Evolutionary conservation across 2,797 vertebrate genomes (phyloP), one percentile per base, ranked within the genome.

Genomic region (Nyctalus aviator): DNA sequence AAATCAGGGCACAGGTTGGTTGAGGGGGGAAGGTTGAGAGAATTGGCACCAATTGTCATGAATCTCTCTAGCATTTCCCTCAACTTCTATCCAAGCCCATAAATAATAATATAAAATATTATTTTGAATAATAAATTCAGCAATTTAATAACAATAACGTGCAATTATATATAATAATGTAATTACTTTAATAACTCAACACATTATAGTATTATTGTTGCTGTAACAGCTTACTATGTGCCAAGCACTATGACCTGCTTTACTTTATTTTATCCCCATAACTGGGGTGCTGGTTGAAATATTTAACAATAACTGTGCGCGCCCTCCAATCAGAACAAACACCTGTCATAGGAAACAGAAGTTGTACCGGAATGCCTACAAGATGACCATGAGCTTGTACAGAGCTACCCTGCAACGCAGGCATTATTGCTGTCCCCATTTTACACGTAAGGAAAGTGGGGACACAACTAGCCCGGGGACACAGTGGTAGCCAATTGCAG

Each of bases 231-330:
- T 35, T 21, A 6, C 41, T 77, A 8, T 30, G 2, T 79, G 73
- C 17, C 35, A 23, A 30, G 50, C 7, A 46, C 50, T 11, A 1
- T 41, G 81, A 32, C 37, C 9, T 71, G 9, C 46, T 48, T 15
- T 91, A 48, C 50, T 48, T 62, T 62, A 37, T 76, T 90, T 95
- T 85, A 66, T 23, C 18, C 23, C 48, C 8, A n/a, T 37, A 75
- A 84, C 20, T 30, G 12, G 69, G 12, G 48, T 37, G 21, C 75
- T 17, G 23, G 62, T 3, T 83, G 55, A 68, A 91, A 90, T 44
- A 79, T 85, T 53, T 62, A 78, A 23, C 32, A 55, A 23, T 50
- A 55, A 66, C 32, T 30, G 55, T 5, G 8, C 18, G 48, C 3
- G 64, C 35, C 15, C 32, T 85, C 30, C 32, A 50, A 9, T 85